Conservation (phyloP, 2,797 vertebrate species). For the Saxicola maurus region DNA sequence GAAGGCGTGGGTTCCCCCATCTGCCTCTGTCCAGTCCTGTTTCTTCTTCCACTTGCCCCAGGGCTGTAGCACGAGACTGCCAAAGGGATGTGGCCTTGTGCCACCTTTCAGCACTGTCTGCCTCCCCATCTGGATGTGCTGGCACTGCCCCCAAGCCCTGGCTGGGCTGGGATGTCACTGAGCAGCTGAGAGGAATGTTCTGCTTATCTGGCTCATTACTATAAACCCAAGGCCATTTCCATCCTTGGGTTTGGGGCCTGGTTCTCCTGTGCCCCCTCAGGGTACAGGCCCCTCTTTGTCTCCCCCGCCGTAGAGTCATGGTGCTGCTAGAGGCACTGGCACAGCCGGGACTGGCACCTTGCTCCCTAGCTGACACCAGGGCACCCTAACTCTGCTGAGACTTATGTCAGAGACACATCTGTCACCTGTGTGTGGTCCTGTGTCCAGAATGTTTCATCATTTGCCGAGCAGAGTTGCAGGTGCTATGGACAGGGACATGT, state of each 20-base stretch:
- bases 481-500: fast-evolving
- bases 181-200: neutral
- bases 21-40: neutral
- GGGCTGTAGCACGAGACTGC: neutral
- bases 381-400: neutral
- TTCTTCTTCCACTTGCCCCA: neutral
- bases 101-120: neutral
- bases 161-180: neutral
- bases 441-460: neutral
- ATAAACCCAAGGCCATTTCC: neutral
- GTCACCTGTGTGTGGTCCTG: neutral
- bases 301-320: neutral
- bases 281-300: fast-evolving
- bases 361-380: neutral
- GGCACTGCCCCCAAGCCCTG: neutral
- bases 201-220: neutral
- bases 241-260: neutral
- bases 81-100: neutral
- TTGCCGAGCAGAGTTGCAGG: neutral
- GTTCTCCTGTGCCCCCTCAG: neutral
- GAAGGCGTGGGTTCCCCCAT: neutral
- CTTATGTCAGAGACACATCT: neutral
- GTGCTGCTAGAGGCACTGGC: neutral
- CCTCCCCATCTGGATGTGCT: neutral
- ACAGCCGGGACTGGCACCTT: neutral